Evolutionary conservation across 2,797 vertebrate species (phyloP).

Genomic region (Falco biarmicus): DNA sequence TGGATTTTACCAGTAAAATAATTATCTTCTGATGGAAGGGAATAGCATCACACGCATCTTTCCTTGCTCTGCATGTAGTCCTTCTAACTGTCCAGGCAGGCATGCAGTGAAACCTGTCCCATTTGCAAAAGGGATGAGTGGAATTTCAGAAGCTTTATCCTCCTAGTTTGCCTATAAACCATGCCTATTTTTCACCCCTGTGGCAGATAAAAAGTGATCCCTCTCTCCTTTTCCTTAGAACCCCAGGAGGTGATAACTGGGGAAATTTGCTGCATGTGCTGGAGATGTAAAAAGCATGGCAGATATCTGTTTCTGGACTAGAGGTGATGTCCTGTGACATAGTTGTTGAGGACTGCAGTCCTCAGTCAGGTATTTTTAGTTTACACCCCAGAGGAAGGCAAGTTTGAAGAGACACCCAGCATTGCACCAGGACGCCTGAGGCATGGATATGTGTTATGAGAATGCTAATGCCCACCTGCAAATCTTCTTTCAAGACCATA

Average conservation of each 20-base stretch:
- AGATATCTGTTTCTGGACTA: not conserved
- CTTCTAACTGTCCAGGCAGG: not conserved
- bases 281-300: not conserved
- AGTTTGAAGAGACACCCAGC: not conserved
- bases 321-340: not conserved
- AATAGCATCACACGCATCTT: not conserved
- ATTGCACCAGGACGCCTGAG: not conserved
- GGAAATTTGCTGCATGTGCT: not conserved
- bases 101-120: not conserved
- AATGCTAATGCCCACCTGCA: not conserved
- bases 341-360: not conserved
- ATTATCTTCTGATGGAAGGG: not conserved
- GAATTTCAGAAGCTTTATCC: not conserved
- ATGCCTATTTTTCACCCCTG: not conserved
- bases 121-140: not conserved
- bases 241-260: not conserved
- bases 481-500: not conserved
- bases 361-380: not conserved
- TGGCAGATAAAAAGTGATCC: not conserved
- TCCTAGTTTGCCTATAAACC: not conserved
- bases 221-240: not conserved
- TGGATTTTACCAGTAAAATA: not conserved
- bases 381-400: not conserved
- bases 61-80: not conserved
- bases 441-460: not conserved